These are phyloP conservation scores for Vulpes ferrilata DNA, from an alignment of 2,113 vertebrate species.

Conservation along the genomic window DNA sequence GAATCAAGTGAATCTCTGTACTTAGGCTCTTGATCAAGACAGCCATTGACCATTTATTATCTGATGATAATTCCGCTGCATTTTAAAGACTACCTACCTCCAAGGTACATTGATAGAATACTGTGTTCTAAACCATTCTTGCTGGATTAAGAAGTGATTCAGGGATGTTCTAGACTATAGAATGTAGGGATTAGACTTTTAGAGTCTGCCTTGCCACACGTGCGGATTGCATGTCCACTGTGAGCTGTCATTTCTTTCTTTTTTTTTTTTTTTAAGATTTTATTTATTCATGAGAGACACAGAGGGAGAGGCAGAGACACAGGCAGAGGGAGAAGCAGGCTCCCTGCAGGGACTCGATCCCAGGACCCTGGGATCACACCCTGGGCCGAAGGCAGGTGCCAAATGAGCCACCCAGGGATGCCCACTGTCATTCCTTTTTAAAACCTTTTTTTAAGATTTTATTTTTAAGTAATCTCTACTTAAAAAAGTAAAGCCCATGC, in stretches of 20 bases:
- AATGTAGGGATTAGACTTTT: not conserved
- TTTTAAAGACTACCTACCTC: not conserved
- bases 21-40: not conserved
- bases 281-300: not conserved
- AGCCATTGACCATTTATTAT: not conserved
- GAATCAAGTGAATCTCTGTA: not conserved
- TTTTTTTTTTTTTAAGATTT: not conserved
- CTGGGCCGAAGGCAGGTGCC: no score
- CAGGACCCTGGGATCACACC: no score
- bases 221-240: not conserved
- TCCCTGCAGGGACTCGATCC: no score
- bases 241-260: not conserved
- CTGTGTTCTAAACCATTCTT: not conserved
- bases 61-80: not conserved
- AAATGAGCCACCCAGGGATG: no score
- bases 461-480: not conserved
- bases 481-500: not conserved
- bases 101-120: not conserved
- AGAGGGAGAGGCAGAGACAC: no score
- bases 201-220: not conserved
- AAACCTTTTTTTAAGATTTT: not conserved
- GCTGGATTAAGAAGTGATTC: not conserved
- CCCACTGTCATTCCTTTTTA: not conserved
- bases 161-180: not conserved
- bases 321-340: no score